A percentile compares a stretch with the other conserved stretches of the same genome.
phyloP scores from a whole-genome alignment of 2,888 invertebrate genomes.

The Poecilus cupreus region DNA sequence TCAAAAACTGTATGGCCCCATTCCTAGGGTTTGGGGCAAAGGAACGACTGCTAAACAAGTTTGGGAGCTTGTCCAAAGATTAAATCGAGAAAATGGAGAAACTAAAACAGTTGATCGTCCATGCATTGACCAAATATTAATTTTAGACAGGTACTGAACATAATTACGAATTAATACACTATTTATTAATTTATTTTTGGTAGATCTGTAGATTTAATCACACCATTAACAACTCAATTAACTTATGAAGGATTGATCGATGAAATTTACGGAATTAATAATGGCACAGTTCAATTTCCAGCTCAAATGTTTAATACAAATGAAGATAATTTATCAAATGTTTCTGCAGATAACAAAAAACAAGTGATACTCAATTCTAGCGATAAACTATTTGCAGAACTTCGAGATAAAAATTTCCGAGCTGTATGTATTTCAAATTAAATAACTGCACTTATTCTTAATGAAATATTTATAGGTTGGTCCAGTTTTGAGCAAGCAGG shows the following conservation, averaged over 20 bases:
- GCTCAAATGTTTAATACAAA: constrained; percentile 86
- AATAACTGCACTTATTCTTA: background rate
- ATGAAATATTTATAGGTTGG: constrained; percentile 78
- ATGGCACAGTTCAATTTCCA: constrained; percentile 87
- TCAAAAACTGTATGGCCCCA: constrained; percentile 92
- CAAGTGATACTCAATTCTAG: constrained; percentile 89
- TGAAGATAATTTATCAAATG: constrained; percentile 78
- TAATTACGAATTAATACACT: background rate
- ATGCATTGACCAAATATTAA: constrained; percentile 88
- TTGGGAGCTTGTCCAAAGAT: constrained; percentile 87
- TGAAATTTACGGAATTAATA: constrained; percentile 92
- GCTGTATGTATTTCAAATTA: constrained; percentile 73
- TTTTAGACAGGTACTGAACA: constrained; percentile 87
- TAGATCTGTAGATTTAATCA: constrained; percentile 91
- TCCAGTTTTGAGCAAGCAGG: constrained; percentile 88
- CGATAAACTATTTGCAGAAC: constrained; percentile 91
- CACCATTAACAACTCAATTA: constrained; percentile 93
- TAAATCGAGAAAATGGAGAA: constrained; percentile 80
- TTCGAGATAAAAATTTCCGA: constrained; percentile 95
- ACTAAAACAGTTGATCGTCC: constrained; percentile 70
- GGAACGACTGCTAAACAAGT: constrained; percentile 92
- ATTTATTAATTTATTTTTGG: constrained; percentile 1
- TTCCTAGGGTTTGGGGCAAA: constrained; percentile 92
- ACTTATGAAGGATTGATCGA: constrained; percentile 99
- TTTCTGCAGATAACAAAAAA: constrained; percentile 79